Conservation (phyloP, 2,797 vertebrate species). For the Phyllotis vaccarum region DNA sequence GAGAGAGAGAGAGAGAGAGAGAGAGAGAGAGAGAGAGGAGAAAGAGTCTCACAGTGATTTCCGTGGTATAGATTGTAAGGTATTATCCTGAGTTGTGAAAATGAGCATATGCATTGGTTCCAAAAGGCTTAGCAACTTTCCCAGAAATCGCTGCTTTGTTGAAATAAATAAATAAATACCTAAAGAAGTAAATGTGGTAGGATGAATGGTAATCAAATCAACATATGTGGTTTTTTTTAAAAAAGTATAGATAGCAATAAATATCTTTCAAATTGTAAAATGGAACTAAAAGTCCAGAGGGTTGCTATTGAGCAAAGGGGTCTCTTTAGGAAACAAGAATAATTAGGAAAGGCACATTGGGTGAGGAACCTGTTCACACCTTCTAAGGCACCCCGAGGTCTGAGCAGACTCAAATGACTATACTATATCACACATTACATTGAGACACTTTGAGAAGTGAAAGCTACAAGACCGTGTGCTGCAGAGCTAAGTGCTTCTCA, state of each 20-base stretch:
- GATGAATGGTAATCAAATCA: constrained; percentile 3
- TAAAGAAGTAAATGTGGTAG: neutral
- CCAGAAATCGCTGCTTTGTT: neutral
- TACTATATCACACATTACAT: neutral
- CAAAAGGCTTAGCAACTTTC: constrained; percentile 44
- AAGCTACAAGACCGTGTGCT: neutral
- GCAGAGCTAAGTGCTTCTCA: neutral
- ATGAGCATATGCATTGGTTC: constrained; percentile 34
- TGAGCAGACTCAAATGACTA: neutral
- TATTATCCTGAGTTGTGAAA: constrained; percentile 38
- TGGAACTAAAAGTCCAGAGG: neutral
- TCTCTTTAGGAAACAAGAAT: neutral
- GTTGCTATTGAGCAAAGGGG: neutral
- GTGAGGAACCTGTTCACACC: constrained; percentile 26
- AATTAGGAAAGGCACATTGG: neutral
- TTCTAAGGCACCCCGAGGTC: neutral
- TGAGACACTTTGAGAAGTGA: neutral
- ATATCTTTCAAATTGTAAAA: constrained; percentile 25
- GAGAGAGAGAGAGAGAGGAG: too few species aligned
- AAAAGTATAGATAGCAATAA: neutral
- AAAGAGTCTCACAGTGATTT: neutral
- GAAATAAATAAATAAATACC: neutral
- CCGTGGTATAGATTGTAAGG: neutral
- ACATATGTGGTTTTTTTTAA: neutral
- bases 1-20: too few species aligned